Percentiles rank a stretch among this genome's conserved stretches.
phyloP scores from a whole-genome alignment of 2,888 invertebrate species.

The Sinhomidia bicolor region DNA sequence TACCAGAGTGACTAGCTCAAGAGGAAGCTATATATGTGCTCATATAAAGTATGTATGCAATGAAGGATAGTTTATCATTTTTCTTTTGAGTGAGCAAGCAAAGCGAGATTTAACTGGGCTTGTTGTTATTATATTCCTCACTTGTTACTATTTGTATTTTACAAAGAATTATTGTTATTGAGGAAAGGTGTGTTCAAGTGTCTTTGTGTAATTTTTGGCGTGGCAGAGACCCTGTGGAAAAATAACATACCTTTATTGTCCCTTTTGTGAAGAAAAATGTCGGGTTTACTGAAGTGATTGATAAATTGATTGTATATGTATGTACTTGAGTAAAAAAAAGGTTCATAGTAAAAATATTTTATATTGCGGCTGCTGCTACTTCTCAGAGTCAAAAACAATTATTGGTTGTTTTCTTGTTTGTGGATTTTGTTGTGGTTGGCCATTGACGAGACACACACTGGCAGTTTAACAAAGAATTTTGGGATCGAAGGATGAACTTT shows the following conservation, averaged over 20 bases:
- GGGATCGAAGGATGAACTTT: too few relatives aligned
- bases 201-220: background rate
- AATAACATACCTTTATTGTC: background rate
- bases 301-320: background rate
- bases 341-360: too few relatives aligned
- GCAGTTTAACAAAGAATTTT: too few relatives aligned
- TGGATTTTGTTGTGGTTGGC: too few relatives aligned
- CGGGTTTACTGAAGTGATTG: background rate
- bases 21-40: conserved; percentile 16
- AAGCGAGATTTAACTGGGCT: conserved; percentile 1
- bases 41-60: background rate
- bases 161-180: background rate
- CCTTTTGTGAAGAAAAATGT: background rate
- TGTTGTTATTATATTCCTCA: background rate
- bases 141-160: background rate
- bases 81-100: background rate
- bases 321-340: background rate
- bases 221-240: background rate
- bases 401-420: too few relatives aligned
- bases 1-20: background rate
- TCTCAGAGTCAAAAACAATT: too few relatives aligned
- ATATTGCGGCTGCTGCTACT: too few relatives aligned
- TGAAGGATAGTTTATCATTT: background rate
- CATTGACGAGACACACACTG: too few relatives aligned
- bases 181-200: conserved; percentile 17